phyloP scores from a whole-genome alignment of 2,888 invertebrate genomes.

The Drosophila pseudotakahashii region DNA sequence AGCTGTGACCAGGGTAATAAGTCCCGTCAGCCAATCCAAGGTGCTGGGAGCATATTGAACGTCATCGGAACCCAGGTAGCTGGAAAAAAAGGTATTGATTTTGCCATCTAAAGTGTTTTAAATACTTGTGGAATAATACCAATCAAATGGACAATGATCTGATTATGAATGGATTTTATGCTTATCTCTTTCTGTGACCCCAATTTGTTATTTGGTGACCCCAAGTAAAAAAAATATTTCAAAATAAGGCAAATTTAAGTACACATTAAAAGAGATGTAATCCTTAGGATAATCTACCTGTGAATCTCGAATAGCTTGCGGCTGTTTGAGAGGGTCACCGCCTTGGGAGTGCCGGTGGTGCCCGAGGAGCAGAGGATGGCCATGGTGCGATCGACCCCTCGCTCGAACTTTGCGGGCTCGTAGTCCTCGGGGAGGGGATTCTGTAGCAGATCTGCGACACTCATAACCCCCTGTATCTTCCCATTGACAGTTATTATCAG shows the following conservation, averaged over 20 bases:
- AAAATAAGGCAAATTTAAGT: no score
- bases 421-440: constrained; percentile 37
- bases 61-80: constrained; percentile 57
- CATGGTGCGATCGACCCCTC: constrained; percentile 61
- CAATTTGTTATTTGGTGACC: neutral
- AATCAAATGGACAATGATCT: no score
- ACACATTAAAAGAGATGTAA: no score
- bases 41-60: constrained; percentile 71
- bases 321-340: constrained; percentile 72
- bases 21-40: constrained; percentile 64
- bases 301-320: constrained; percentile 59
- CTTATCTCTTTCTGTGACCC: neutral
- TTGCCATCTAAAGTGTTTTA: no score
- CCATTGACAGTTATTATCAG: constrained; percentile 50
- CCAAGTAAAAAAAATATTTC: no score
- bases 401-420: constrained; percentile 43
- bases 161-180: neutral
- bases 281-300: constrained; percentile 28
- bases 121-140: no score
- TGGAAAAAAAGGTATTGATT: constrained; percentile 5
- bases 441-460: constrained; percentile 50
- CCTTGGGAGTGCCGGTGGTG: constrained; percentile 82
- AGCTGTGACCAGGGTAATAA: constrained; percentile 57
- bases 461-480: constrained; percentile 23
- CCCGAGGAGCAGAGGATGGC: constrained; percentile 82